Percentiles rank a stretch among this genome's conserved stretches.
Evolutionary conservation across 2,888 invertebrate genomes (phyloP).

Genomic region (Drosophila bunnanda): DNA sequence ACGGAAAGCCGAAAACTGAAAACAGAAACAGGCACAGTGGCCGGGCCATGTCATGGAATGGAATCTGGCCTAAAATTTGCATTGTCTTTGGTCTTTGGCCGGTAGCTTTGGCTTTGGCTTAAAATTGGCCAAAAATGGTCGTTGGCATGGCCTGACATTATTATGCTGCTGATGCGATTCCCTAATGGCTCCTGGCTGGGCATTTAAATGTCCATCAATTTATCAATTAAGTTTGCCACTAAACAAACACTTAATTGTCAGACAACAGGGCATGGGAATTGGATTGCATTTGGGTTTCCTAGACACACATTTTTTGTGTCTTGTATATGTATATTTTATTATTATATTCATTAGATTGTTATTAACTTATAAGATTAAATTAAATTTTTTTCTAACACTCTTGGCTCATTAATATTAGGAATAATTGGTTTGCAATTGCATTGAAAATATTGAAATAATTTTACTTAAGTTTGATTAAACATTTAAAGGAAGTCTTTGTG

Average conservation of each 20-base stretch:
- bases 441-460: not conserved
- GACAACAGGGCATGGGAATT: constrained; percentile 44
- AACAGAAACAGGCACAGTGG: constrained; percentile 24
- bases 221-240: constrained; percentile 64
- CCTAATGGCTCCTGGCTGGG: constrained; percentile 44
- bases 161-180: constrained; percentile 53
- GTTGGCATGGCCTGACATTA: constrained; percentile 68
- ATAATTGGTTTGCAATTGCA: not conserved
- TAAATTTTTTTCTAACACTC: no score
- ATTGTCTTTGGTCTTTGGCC: constrained; percentile 58
- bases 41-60: constrained; percentile 56
- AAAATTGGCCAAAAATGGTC: constrained; percentile 66
- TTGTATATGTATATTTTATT: not conserved
- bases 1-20: constrained; percentile 10
- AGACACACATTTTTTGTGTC: not conserved
- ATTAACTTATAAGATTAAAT: no score
- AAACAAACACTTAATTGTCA: constrained; percentile 68
- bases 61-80: constrained; percentile 78
- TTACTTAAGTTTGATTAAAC: no score
- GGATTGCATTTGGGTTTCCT: not conserved
- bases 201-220: constrained; percentile 76
- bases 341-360: no score
- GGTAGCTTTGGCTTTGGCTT: constrained; percentile 43
- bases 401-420: not conserved
- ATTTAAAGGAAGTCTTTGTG: no score